Base-by-base conservation (phyloP, 2,113 vertebrate species). In the Cyprinus carpio region DNA sequence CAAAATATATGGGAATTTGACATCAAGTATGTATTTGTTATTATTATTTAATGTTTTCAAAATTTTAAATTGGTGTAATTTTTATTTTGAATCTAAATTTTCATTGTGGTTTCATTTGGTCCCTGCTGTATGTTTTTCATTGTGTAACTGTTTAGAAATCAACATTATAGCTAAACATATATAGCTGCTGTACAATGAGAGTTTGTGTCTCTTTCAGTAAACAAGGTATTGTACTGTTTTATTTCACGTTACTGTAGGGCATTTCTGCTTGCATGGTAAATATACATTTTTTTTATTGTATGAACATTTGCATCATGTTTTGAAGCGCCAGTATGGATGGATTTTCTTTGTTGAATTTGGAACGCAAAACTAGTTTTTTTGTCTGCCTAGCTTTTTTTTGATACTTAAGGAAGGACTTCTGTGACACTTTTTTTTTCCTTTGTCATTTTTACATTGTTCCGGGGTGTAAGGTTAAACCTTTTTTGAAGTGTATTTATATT, bases 401-500 rank as follows among this genome's bases (percentile, higher is more conserved):
- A 37, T 64, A 64, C 15, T 12, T 15, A 40, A 79, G 9, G 18
- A 56, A 23, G 49, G 23, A 75, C 3, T 54, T 67, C 25, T 84
- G 25, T 34, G 23, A 37, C 43, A 34, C 20, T 40, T 56, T 65
- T 12, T 34, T 43, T 60, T 31, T 6, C n/a, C n/a, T 27, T 51
- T 1, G 25, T 20, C 16, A 31, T 34, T n/a, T n/a, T n/a, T n/a
- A n/a, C n/a, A n/a, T n/a, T n/a, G n/a, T n/a, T n/a, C n/a, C n/a
- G n/a, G n/a, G n/a, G n/a, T n/a, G n/a, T n/a, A n/a, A n/a, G n/a
- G 29, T 23, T 77, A 34, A 56, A 11, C 27, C 18, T 34, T 78
- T 37, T 60, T 37, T 25, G 18, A 78, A 78, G 54, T 31, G 75
- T 77, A 77, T 56, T 62, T n/a, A n/a, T n/a, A n/a, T 13, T 62